A percentile compares a stretch with the other conserved stretches of the same genome.
phyloP scores from a whole-genome alignment of 2,113 vertebrate species.

The Illadopsis cleaveri region DNA sequence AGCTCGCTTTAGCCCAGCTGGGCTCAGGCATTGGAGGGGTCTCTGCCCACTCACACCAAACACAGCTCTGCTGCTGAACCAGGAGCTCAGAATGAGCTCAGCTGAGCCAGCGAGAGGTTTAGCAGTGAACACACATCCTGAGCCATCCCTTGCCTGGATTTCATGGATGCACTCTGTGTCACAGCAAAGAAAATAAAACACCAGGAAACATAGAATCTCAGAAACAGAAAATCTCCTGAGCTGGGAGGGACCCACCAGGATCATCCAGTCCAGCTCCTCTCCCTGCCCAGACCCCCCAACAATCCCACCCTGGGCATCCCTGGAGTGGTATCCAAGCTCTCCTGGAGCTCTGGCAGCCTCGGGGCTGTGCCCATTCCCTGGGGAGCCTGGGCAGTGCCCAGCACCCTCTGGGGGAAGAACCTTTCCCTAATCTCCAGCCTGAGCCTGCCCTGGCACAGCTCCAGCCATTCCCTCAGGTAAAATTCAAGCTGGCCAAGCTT shows the following conservation, averaged over 20 bases:
- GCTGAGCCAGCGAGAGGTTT: not conserved
- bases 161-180: not conserved
- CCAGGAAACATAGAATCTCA: not conserved
- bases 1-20: not conserved
- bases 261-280: rapidly evolving
- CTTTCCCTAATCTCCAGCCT: rapidly evolving
- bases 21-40: not conserved
- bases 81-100: not conserved
- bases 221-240: not conserved
- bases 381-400: not conserved
- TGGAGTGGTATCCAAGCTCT: rapidly evolving
- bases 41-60: not conserved
- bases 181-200: not conserved
- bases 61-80: not conserved
- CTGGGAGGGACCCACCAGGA: not conserved
- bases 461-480: not conserved
- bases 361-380: not conserved
- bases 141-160: not conserved
- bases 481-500: not conserved
- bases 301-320: not conserved
- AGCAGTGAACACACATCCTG: not conserved
- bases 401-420: not conserved
- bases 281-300: not conserved
- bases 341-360: not conserved
- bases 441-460: rapidly evolving